Base-by-base conservation (phyloP, 2,113 vertebrate species). In the Carlito syrichta region DNA sequence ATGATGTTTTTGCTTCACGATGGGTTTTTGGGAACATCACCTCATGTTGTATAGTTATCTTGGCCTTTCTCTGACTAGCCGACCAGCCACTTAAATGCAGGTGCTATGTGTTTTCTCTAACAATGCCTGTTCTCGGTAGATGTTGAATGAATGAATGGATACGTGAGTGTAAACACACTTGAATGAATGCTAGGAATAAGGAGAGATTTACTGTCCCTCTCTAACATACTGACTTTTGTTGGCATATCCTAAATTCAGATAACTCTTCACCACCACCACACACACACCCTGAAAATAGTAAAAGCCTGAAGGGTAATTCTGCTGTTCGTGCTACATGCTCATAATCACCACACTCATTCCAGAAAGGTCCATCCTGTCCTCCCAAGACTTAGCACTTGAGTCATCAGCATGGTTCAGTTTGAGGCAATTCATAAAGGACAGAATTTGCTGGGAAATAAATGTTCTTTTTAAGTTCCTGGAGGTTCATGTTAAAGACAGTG, bases 401-500 rank as follows among this genome's bases (percentile, higher is more conserved):
- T 87, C 32, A 22, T 69, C 68, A 43, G 25, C 43, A 43, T 90
- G n/a, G 23, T 62, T 52, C 50, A 38, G 52, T 88, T 38, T 50
- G 32, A 74, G 62, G 73, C 32, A 95, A 81, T 89, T 85, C 40
- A 62, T 27, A 86, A 52, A 89, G 50, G 50, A 66, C 48, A 89
- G n/a, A 3, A 82, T 86, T 88, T 77, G 73, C 52, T 71, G 45
- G 84, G 40, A 90, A 94, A 77, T 89, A 78, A 91, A 86, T 68
- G 56, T 87, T 90, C 60, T 40, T n/a, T 84, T 60, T 88, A 73
- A 85, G 54, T 92, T 96, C n/a, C 43, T 85, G 32, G 27, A 94
- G 35, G 48, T 38, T 85, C 81, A 68, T 73, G 89, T 69, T 69
- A 74, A 48, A 95, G 88, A 83, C 30, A 71, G 17, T 73, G 84